Evolutionary conservation across 1,140 invertebrate species (phyloP), one percentile per base, ranked within the genome.

Genomic region (Chironomus tepperi): DNA sequence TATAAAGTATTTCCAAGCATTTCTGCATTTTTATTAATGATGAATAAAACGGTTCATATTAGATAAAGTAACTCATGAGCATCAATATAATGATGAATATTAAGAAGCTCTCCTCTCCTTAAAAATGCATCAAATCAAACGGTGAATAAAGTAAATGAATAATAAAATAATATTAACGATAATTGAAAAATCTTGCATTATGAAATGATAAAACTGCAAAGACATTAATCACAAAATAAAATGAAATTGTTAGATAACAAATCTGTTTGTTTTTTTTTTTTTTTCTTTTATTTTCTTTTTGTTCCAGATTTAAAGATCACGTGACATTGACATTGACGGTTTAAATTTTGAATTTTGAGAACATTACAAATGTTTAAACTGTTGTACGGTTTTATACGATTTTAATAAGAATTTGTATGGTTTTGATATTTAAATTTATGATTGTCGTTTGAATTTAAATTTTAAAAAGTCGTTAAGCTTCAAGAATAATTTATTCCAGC

Each of bases 181-280:
- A 15, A 57, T n/a, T 57, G n/a, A 57, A n/a, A 57, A 34, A 34
- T n/a, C 47, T 57, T 57, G 12, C 47, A 57, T 57, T 57, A 57
- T 57, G 12, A 57, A 57, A 57, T 57, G n/a, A 57, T n/a, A 15
- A 57, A 57, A 57, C n/a, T 57, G 47, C 47, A 57, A 57, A 57
- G 47, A 57, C 47, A 57, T 57, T 57, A 57, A 57, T 57, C 47
- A 57, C 47, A 57, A 57, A 57, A 57, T 57, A 57, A 57, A 57
- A 57, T 57, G n/a, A 57, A 57, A 57, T 57, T 57, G 47, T 57
- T 57, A 57, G 47, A 57, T 57, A 57, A 57, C 47, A 57, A 57
- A 57, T 15, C 3, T n/a, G 5, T 15, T n/a, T 12, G n/a, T 57
- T 15, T 3, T 57, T 15, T 5, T n/a, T 57, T 15, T 15, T 57